phyloP scores from a whole-genome alignment of 2,113 vertebrate species.

The Ailuropoda melanoleuca region DNA sequence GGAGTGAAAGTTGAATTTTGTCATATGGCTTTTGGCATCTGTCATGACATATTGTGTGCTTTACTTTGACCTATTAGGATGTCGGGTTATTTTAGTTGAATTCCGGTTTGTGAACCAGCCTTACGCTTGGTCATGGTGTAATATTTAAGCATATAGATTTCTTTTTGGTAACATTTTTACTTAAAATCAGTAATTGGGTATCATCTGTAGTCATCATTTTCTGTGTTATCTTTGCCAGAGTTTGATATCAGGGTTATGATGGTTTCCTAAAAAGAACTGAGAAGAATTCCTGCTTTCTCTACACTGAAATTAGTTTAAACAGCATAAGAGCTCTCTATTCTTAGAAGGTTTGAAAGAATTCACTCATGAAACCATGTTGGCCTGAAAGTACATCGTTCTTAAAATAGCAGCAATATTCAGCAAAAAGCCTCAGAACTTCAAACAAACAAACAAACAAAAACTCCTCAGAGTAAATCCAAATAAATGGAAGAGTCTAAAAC shows the following conservation, averaged over 20 bases:
- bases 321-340: not conserved
- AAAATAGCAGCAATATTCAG: not conserved
- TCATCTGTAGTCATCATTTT: constrained; percentile 10
- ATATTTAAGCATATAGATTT: constrained; percentile 8
- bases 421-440: constrained; percentile 8
- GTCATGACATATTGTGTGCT: not conserved
- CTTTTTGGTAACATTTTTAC: constrained; percentile 13
- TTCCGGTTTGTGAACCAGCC: constrained; percentile 14
- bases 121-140: not conserved
- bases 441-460: constrained; percentile 19
- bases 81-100: constrained; percentile 5
- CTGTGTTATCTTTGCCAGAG: not conserved
- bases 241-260: constrained; percentile 14
- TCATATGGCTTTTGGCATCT: not conserved
- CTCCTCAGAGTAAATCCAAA: constrained; percentile 29
- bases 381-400: constrained; percentile 5
- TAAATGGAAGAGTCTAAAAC: not conserved
- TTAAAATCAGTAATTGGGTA: constrained; percentile 32
- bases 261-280: constrained; percentile 1
- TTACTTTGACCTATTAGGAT: not conserved
- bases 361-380: not conserved
- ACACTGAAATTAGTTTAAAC: not conserved
- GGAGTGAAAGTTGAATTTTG: constrained; percentile 9
- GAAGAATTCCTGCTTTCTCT: not conserved
- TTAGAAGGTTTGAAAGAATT: constrained; percentile 49